phyloP scores from a whole-genome alignment of 2,888 invertebrate species.

The Germaria angustata region DNA sequence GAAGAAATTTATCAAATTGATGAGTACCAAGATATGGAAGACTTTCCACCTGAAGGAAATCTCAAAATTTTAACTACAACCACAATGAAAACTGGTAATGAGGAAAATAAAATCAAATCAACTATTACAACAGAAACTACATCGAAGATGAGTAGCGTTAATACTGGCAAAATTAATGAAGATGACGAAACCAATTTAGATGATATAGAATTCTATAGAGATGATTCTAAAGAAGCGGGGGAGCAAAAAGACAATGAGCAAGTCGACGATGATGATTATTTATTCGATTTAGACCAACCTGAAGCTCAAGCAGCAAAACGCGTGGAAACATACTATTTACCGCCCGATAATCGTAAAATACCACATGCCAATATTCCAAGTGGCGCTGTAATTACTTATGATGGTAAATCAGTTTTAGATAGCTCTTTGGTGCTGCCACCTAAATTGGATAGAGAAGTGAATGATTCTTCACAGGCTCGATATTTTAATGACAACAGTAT shows the following conservation, averaged over 20 bases:
- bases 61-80: conserved; percentile 25
- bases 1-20: conserved; percentile 75
- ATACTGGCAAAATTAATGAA: conserved; percentile 4
- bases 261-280: conserved; percentile 33
- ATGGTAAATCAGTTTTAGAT: conserved; percentile 87
- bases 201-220: conserved; percentile 51
- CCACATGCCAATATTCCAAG: conserved; percentile 77
- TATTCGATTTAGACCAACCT: conserved; percentile 79
- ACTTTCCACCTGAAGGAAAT: conserved; percentile 15
- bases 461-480: conserved; percentile 68
- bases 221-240: conserved; percentile 5
- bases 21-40: conserved; percentile 63
- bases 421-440: conserved; percentile 82
- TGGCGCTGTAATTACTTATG: conserved; percentile 86
- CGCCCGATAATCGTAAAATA: conserved; percentile 83
- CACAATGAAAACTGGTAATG: not conserved
- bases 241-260: conserved; percentile 16
- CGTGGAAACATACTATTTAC: conserved; percentile 87
- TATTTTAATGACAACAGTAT: conserved; percentile 69
- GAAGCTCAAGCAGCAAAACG: conserved; percentile 86
- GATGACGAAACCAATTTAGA: conserved; percentile 28
- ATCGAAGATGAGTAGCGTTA: conserved; percentile 4
- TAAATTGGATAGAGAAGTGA: conserved; percentile 72
- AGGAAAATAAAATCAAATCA: not conserved
- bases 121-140: conserved; percentile 8